Evolutionary conservation across 2,797 vertebrate genomes (phyloP), one percentile per base, ranked within the genome.

Genomic region (Melanotaenia trifasciata): DNA sequence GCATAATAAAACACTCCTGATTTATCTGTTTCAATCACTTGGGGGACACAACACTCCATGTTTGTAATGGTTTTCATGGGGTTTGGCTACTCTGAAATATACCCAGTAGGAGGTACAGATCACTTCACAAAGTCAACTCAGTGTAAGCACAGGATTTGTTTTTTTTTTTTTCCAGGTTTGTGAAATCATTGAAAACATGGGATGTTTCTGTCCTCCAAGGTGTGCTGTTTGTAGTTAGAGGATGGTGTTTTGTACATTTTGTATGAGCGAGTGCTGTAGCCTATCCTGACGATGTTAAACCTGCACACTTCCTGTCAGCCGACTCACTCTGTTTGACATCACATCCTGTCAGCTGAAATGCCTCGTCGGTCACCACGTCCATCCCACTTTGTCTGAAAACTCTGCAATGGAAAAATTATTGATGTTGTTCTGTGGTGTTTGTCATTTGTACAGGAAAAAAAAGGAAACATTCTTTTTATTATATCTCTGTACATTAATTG

Each of bases 221-320:
- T 90, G 77, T 93, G 95, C 95, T 96, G 94, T 96, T 95, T 95
- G 94, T 97, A 96, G 96, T 96, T 98, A 96, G 96, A 97, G 88
- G 95, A 95, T 89, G 90, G 96, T 97, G 96, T 99, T 99, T 99
- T 99, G 96, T 99, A 99, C 96, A 95, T 98, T 98, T 98, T 98
- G 96, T 97, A 98, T 96, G 94, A 97, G 94, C 92, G 96, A 96
- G 96, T 97, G 96, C 94, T 95, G 96, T 99, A 96, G 96, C 95
- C 96, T 95, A 94, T 94, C 95, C 95, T 95, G 92, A 94, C 85
- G 87, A 93, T 93, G 94, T 96, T 94, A 92, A 93, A 94, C 96
- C 95, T 94, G 87, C 95, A 95, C 95, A 96, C 95, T 93, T 96
- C 95, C 96, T 95, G 94, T 95, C 95, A 92, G 95, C 81, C 75